Evolutionary conservation across 2,113 vertebrate species (phyloP), one percentile per base, ranked within the genome.

Genomic region (Cricetomys ansorgei): DNA sequence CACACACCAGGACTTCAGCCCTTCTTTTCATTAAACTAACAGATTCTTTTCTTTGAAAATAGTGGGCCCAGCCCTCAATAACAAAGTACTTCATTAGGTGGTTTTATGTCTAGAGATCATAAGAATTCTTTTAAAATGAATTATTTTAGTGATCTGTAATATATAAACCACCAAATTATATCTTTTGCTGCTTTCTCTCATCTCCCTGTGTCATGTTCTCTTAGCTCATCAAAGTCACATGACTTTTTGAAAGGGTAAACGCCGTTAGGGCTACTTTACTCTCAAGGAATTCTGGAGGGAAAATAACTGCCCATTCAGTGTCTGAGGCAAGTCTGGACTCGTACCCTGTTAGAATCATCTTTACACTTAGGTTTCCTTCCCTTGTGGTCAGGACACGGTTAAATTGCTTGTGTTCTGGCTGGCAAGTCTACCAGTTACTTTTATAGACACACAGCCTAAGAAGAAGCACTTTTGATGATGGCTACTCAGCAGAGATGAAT

Each of bases 61-160:
- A 37, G 65, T 64, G 57, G 23, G 17, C 10, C 57, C 7, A 59
- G 34, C 2, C 10, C 50, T 92, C 57, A 92, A 73, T 92, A 67
- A 80, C 17, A 88, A 69, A 62, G 50, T n/a, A 50, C 29, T 21
- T 43, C 55, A 88, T 21, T 48, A 83, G 23, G 62, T 62, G 19
- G 55, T 88, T 94, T 93, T 88, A 88, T 88, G 75, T 91, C 37
- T 85, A 70, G 13, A 48, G 17, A 89, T 81, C 53, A 59, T 57
- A 70, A 90, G 43, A 10, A 23, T 80, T 89, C 48, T 53, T 65
- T n/a, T 15, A 15, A 19, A 45, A 34, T 37, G 62, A 65, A 84
- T 48, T 19, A 48, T 90, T 62, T 83, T 75, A 88, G 29, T 34
- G 9, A 70, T 45, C 50, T 4, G 0, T 53, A 59, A 76, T 21